Evolutionary conservation across 2,113 vertebrate species (phyloP).

Genomic region (Antigone vipio): DNA sequence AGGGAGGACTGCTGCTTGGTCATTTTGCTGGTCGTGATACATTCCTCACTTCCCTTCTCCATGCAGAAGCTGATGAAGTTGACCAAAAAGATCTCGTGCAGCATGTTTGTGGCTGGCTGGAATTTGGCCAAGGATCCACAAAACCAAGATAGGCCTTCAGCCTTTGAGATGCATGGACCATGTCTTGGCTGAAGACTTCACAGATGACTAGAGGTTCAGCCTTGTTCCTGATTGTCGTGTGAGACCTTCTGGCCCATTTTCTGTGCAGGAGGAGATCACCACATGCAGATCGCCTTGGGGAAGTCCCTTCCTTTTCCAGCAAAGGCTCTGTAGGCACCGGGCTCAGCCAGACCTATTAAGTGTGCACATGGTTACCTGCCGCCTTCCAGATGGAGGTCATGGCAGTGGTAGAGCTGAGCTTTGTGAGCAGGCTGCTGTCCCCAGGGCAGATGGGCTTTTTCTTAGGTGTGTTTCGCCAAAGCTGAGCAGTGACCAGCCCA

Average conservation of each 20-base stretch:
- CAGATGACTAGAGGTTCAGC: neutral
- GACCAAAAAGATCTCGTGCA: constrained; percentile 66
- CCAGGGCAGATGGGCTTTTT: neutral
- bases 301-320: neutral
- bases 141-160: constrained; percentile 69
- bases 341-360: neutral
- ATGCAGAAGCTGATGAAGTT: constrained; percentile 64
- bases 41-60: constrained; percentile 34
- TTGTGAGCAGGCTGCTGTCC: neutral
- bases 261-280: neutral
- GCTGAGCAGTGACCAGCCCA: neutral
- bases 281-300: neutral
- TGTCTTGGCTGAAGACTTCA: constrained; percentile 56
- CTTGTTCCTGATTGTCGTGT: neutral
- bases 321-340: neutral
- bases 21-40: constrained; percentile 60
- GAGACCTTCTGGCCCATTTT: constrained; percentile 67
- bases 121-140: constrained; percentile 54
- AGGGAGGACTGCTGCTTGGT: constrained; percentile 63
- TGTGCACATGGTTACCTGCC: neutral
- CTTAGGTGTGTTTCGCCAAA: neutral
- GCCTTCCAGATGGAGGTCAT: neutral
- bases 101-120: neutral
- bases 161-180: constrained; percentile 38
- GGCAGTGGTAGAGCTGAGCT: neutral